These are phyloP conservation scores for Syrphus vitripennis DNA, from an alignment of 2,888 invertebrate species.

Conservation along the genomic window DNA sequence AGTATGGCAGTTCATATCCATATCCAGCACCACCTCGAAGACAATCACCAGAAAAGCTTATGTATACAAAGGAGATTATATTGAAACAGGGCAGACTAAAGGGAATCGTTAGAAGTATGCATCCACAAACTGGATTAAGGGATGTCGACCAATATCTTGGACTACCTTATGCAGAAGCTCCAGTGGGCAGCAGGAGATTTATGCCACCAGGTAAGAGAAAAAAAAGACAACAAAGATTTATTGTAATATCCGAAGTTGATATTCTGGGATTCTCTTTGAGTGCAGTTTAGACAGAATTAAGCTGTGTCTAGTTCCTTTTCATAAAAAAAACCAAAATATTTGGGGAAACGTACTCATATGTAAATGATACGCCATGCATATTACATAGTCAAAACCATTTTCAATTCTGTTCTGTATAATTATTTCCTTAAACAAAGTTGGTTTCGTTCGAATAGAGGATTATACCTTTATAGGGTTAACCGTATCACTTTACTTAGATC, in stretches of 20 bases:
- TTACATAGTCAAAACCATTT: not conserved
- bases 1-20: constrained; percentile 54
- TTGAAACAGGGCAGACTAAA: constrained; percentile 87
- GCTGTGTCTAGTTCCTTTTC: not conserved
- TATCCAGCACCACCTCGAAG: constrained; percentile 76
- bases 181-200: constrained; percentile 88
- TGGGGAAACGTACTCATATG: not conserved
- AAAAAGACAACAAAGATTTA: not conserved
- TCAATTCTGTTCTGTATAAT: not conserved
- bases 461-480: no score
- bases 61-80: constrained; percentile 84
- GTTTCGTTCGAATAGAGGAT: not conserved
- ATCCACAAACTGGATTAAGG: constrained; percentile 84
- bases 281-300: not conserved
- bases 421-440: not conserved
- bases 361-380: not conserved
- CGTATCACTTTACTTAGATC: no score
- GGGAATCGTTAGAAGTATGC: constrained; percentile 86
- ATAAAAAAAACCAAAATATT: not conserved
- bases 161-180: constrained; percentile 91
- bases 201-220: constrained; percentile 88
- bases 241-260: not conserved
- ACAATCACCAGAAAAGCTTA: constrained; percentile 78
- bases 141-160: constrained; percentile 89
- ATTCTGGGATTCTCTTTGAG: not conserved